Percentiles rank a stretch among this genome's conserved stretches.
phyloP scores from a whole-genome alignment of 2,888 invertebrate genomes.

The Amorpha juglandis region DNA sequence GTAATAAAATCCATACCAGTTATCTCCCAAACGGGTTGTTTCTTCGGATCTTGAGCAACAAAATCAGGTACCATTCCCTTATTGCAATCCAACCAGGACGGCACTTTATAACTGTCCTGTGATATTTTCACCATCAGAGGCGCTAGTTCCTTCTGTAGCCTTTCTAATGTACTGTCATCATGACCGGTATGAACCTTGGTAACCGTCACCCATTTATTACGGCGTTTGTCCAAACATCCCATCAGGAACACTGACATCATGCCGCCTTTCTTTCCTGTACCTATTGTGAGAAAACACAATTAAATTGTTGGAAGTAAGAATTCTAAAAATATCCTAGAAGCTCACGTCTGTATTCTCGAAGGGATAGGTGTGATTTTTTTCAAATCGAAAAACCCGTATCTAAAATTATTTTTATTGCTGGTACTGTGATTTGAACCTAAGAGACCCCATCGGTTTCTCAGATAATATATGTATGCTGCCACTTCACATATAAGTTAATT shows the following conservation, averaged over 20 bases:
- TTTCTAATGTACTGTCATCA: slow-evolving; percentile 93
- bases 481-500: too few relatives aligned
- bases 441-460: too few relatives aligned
- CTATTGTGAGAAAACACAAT: slow-evolving; percentile 49
- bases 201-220: slow-evolving; percentile 92
- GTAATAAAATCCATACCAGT: slow-evolving; percentile 82
- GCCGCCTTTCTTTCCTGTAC: slow-evolving; percentile 94
- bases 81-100: slow-evolving; percentile 92
- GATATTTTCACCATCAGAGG: slow-evolving; percentile 91
- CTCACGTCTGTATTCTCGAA: too few relatives aligned
- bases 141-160: slow-evolving; percentile 86
- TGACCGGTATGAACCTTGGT: slow-evolving; percentile 96
- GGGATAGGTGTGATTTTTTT: too few relatives aligned
- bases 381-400: too few relatives aligned
- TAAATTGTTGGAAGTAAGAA: too few relatives aligned
- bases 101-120: slow-evolving; percentile 88
- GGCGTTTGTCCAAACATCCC: slow-evolving; percentile 91
- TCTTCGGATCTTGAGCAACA: slow-evolving; percentile 91
- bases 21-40: slow-evolving; percentile 97
- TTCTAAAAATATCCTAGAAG: too few relatives aligned
- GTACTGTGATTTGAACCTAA: too few relatives aligned
- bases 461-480: too few relatives aligned
- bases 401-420: too few relatives aligned
- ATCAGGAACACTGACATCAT: slow-evolving; percentile 97
- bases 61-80: slow-evolving; percentile 95